Evolutionary conservation across 1,140 invertebrate species (phyloP), one percentile per base, ranked within the genome.

Genomic region (Drosophila asahinai): DNA sequence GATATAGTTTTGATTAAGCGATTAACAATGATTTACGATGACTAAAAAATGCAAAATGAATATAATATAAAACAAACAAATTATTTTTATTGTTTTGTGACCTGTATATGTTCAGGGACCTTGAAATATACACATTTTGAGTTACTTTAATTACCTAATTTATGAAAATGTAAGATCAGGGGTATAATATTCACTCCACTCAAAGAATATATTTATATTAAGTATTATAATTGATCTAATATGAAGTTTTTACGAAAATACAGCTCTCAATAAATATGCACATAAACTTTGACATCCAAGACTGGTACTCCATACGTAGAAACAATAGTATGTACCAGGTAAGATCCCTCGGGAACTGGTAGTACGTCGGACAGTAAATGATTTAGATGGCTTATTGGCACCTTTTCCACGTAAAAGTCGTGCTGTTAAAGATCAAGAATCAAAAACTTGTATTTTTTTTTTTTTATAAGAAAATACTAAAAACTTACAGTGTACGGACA

Each of bases 401-500:
- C 1, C 33, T 55, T 55, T 38, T 55, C 52, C 52, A 55, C 52
- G 15, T 22, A 55, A 38, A 55, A 1, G 52, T 55, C 52, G 12
- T 55, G 17, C 52, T 55, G 52, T 55, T 38, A 2, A 55, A 4
- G 22, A 1, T 15, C 8, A 38, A 38, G 7, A 19, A 0, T n/a
- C 11, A 12, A 19, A 36, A 9, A 6, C 1, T 49, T 2, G 9
- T 0, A n/a, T 33, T 33, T 33, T 22, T 3, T 22, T 22, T 0
- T 27, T n/a, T 43, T 17, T 7, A 43, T 15, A 8, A 17, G 36
- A 5, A 38, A 43, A 4, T 5, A 15, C 1, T 19, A 5, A 36
- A 22, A 36, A 36, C 52, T 57, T n/a, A 61, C 45, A 17, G 19
- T 36, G 15, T 61, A 61, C 1, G 59, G 59, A 36, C 59, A 61